phyloP scores from a whole-genome alignment of 2,113 vertebrate species.

The Archilochus colubris region DNA sequence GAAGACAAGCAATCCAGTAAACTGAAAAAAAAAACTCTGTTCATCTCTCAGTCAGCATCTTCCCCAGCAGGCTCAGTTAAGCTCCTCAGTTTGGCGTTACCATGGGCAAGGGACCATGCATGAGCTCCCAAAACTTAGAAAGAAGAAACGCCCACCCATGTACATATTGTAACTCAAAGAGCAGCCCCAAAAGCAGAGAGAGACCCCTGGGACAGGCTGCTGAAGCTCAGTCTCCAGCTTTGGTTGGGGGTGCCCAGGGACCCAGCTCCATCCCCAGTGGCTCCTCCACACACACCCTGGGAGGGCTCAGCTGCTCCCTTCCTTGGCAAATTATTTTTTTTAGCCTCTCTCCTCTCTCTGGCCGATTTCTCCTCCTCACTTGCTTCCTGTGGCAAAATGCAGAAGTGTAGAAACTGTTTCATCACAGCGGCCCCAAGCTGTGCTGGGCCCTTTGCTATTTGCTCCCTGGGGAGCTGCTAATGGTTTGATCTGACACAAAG shows the following conservation, averaged over 20 bases:
- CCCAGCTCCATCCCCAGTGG: not conserved
- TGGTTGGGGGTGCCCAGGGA: not conserved
- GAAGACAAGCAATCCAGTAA: not conserved
- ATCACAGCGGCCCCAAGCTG: fast-evolving
- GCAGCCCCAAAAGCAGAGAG: fast-evolving
- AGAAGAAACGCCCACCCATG: not conserved
- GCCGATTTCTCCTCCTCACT: not conserved
- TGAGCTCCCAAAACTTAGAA: not conserved
- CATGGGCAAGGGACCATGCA: fast-evolving
- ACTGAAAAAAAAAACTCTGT: not conserved
- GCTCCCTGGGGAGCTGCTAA: not conserved
- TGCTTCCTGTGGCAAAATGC: not conserved
- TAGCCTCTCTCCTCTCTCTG: not conserved
- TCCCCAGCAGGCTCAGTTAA: not conserved
- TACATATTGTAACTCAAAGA: not conserved
- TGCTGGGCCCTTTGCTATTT: not conserved
- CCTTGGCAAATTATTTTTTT: not conserved
- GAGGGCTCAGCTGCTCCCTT: not conserved
- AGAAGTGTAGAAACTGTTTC: not conserved
- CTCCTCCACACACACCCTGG: not conserved
- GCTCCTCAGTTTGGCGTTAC: not conserved
- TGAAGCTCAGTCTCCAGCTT: not conserved
- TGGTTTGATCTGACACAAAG: not conserved
- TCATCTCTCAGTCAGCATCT: not conserved
- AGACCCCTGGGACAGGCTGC: fast-evolving